Evolutionary conservation across 2,888 invertebrate species (phyloP).

Genomic region (Acanthacorydalis orientalis): DNA sequence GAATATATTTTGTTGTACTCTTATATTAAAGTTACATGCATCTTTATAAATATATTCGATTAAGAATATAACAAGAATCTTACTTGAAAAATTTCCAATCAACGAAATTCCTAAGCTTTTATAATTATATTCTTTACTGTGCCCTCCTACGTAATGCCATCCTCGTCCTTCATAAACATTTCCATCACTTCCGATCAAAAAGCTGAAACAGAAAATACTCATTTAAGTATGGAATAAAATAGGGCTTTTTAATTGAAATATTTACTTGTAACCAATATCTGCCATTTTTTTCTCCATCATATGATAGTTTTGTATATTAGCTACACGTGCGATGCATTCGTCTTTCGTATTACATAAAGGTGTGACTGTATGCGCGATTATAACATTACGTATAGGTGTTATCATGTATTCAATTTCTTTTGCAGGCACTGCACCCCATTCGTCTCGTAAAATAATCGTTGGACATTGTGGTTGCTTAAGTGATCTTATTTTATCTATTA

Average conservation of each 20-base stretch:
- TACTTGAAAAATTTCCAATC: slow-evolving; percentile 36
- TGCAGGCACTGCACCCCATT: slow-evolving; percentile 41
- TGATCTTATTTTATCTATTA: not conserved
- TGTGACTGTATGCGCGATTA: slow-evolving; percentile 40
- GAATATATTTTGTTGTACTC: too few relatives aligned
- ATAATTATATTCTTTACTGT: slow-evolving; percentile 34
- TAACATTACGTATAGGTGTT: slow-evolving; percentile 31
- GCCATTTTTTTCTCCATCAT: slow-evolving; percentile 28
- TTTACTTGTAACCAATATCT: slow-evolving; percentile 45
- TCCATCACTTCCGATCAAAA: slow-evolving; percentile 40
- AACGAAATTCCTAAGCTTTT: slow-evolving; percentile 38
- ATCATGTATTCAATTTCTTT: slow-evolving; percentile 32
- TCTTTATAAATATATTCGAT: too few relatives aligned
- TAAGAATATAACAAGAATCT: too few relatives aligned
- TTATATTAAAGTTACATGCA: too few relatives aligned
- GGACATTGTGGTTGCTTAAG: not conserved
- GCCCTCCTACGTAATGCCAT: slow-evolving; percentile 38
- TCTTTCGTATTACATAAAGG: slow-evolving; percentile 25
- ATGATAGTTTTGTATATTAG: slow-evolving; percentile 33
- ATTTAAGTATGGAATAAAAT: not conserved
- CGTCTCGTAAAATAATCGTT: slow-evolving; percentile 18
- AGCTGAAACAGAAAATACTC: slow-evolving; percentile 22
- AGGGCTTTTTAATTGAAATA: not conserved
- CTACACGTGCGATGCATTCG: slow-evolving; percentile 25
- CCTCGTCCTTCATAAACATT: slow-evolving; percentile 41